Evolutionary conservation across 2,113 vertebrate genomes (phyloP).

Genomic region (Oreochromis tanganicae): DNA sequence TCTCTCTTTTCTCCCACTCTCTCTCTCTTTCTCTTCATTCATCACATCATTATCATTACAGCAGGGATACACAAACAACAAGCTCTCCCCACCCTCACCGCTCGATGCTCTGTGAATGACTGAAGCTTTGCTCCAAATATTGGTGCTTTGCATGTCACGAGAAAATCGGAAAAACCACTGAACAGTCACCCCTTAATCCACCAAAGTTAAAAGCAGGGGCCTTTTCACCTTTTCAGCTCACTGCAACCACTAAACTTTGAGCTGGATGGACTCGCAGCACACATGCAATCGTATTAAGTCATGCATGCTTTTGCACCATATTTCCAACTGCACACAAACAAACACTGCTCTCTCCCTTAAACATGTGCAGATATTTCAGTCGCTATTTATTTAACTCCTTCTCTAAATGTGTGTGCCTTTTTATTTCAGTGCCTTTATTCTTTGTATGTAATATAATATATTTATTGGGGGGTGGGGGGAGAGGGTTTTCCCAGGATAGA

Average conservation of each 20-base stretch:
- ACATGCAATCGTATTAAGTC: not conserved
- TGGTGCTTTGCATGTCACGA: not conserved
- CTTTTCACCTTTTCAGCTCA: conserved; percentile 23
- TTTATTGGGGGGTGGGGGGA: not conserved
- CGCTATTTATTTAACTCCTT: conserved; percentile 59
- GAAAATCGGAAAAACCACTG: conserved; percentile 22
- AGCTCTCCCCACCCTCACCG: conserved; percentile 10
- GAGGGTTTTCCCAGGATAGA: conserved; percentile 60
- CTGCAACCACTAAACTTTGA: not conserved
- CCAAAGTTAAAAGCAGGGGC: not conserved
- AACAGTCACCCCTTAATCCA: conserved; percentile 40
- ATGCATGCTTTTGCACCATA: not conserved
- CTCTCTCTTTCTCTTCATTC: conserved; percentile 42
- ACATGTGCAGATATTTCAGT: conserved; percentile 9
- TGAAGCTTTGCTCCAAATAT: conserved; percentile 19
- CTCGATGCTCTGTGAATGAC: conserved; percentile 39
- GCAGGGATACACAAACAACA: conserved; percentile 59
- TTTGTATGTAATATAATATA: not conserved
- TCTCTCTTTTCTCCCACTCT: conserved; percentile 23
- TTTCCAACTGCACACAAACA: not conserved
- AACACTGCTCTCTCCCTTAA: not conserved
- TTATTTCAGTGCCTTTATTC: conserved; percentile 37
- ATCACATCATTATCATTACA: conserved; percentile 64
- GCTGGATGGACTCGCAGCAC: not conserved
- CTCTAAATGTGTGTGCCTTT: not conserved